These are phyloP conservation scores for Hyposoter didymator DNA, from an alignment of 2,888 invertebrate species.

Conservation along the genomic window DNA sequence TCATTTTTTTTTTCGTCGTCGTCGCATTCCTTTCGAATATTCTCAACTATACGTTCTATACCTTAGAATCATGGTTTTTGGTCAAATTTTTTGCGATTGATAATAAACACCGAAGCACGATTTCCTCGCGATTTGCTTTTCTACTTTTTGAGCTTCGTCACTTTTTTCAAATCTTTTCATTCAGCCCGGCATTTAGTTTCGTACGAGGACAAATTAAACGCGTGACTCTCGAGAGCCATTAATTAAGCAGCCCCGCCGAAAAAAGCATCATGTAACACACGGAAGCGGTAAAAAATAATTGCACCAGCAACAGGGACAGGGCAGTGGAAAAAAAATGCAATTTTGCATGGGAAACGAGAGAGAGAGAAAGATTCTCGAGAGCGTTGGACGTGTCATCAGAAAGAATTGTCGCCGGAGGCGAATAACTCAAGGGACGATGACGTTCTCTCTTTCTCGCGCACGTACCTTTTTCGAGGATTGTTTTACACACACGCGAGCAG, in stretches of 20 bases:
- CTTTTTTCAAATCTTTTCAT: not conserved
- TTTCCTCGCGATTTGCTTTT: not conserved
- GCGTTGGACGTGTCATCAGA: constrained; percentile 30
- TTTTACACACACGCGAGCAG: constrained; percentile 19
- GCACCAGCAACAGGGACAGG: constrained; percentile 22
- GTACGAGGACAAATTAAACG: constrained; percentile 25
- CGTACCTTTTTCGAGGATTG: constrained; percentile 47
- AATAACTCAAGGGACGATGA: constrained; percentile 23
- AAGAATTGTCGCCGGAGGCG: constrained; percentile 57
- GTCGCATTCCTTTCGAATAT: not conserved
- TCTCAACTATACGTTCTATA: not conserved
- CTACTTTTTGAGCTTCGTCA: not conserved
- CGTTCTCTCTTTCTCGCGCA: constrained; percentile 24
- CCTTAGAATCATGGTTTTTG: not conserved
- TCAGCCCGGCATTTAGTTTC: not conserved
- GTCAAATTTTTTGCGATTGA: not conserved
- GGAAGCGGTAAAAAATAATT: constrained; percentile 66
- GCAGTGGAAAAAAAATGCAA: constrained; percentile 8
- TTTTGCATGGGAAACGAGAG: constrained; percentile 42
- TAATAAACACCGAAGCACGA: not conserved
- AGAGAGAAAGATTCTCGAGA: constrained; percentile 1
- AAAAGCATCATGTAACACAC: constrained; percentile 43
- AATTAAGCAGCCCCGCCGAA: constrained; percentile 39
- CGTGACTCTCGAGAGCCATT: constrained; percentile 27
- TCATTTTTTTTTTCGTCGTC: constrained; percentile 22